phyloP scores from a whole-genome alignment of 2,888 invertebrate genomes.

The Rosalia funebris region DNA sequence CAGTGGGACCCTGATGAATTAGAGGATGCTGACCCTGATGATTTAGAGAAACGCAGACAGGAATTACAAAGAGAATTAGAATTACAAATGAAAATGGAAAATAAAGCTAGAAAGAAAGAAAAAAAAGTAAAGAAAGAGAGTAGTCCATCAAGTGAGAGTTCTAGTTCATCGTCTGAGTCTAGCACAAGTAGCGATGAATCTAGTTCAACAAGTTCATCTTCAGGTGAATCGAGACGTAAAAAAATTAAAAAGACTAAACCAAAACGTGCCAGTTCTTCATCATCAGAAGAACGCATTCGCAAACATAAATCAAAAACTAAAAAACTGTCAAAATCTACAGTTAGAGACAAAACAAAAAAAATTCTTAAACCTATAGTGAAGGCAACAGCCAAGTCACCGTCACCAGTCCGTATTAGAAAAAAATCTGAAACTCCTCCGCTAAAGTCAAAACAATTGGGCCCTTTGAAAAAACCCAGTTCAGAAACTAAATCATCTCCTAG shows the following conservation, averaged over 20 bases:
- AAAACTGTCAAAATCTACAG: slow-evolving; percentile 59
- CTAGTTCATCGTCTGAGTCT: slow-evolving; percentile 72
- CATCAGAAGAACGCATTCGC: slow-evolving; percentile 70
- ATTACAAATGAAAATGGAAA: slow-evolving; percentile 82
- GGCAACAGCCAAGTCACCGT: slow-evolving; percentile 57
- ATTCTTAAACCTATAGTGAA: slow-evolving; percentile 58
- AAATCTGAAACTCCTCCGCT: slow-evolving; percentile 62
- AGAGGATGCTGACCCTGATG: slow-evolving; percentile 84
- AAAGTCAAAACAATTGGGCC: slow-evolving; percentile 53
- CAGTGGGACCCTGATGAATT: slow-evolving; percentile 82
- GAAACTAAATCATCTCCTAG: slow-evolving; percentile 59
- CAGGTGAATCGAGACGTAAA: slow-evolving; percentile 59
- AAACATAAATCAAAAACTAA: slow-evolving; percentile 68
- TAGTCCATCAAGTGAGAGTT: slow-evolving; percentile 75
- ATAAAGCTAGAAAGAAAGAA: slow-evolving; percentile 75
- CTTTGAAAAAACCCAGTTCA: slow-evolving; percentile 49
- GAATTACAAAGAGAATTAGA: slow-evolving; percentile 82
- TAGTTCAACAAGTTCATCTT: slow-evolving; percentile 68
- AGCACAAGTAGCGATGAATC: slow-evolving; percentile 75
- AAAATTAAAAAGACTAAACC: slow-evolving; percentile 58
- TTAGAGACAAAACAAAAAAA: slow-evolving; percentile 64
- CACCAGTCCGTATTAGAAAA: slow-evolving; percentile 55
- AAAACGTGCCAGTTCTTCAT: slow-evolving; percentile 58
- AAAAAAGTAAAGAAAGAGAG: slow-evolving; percentile 75
- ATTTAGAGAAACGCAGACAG: slow-evolving; percentile 78